Percentiles rank a stretch among this genome's conserved stretches.
Conservation (phyloP, 1,140 invertebrate genomes). For the Melitaea cinxia region DNA sequence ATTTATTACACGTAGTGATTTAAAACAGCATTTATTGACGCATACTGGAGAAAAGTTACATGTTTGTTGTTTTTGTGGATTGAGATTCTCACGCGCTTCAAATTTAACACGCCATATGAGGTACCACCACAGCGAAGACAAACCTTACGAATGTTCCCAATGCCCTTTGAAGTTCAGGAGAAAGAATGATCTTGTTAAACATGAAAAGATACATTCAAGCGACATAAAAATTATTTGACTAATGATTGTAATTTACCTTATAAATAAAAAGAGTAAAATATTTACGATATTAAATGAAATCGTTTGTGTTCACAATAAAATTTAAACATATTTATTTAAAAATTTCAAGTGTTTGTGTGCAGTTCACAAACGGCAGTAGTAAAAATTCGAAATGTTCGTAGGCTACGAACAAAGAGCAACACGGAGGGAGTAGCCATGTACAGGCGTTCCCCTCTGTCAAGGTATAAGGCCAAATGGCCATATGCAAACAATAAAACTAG, state of each 20-base stretch:
- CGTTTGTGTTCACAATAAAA: too few species aligned
- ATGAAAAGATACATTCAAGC: constrained; percentile 46
- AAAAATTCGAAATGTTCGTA: too few species aligned
- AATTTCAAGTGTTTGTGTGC: too few species aligned
- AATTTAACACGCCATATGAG: constrained; percentile 71
- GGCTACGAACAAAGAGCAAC: too few species aligned
- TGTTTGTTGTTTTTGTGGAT: constrained; percentile 84
- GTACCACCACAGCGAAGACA: constrained; percentile 50
- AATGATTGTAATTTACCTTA: neutral
- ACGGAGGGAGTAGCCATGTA: too few species aligned
- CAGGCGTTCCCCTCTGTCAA: too few species aligned
- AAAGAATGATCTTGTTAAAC: constrained; percentile 47
- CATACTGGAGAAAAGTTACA: constrained; percentile 86
- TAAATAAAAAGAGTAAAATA: too few species aligned
- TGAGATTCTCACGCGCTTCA: constrained; percentile 76
- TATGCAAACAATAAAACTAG: too few species aligned
- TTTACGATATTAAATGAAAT: too few species aligned
- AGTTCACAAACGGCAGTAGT: too few species aligned
- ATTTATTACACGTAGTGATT: constrained; percentile 73
- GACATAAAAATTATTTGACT: constrained; percentile 4
- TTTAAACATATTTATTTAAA: too few species aligned
- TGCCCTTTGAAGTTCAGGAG: constrained; percentile 46
- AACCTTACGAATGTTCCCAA: constrained; percentile 40
- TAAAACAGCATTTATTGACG: constrained; percentile 84
- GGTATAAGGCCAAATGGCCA: too few species aligned